These are phyloP conservation scores for Schrankia costaestrigalis DNA, from an alignment of 2,888 invertebrate species.

Conservation along the genomic window DNA sequence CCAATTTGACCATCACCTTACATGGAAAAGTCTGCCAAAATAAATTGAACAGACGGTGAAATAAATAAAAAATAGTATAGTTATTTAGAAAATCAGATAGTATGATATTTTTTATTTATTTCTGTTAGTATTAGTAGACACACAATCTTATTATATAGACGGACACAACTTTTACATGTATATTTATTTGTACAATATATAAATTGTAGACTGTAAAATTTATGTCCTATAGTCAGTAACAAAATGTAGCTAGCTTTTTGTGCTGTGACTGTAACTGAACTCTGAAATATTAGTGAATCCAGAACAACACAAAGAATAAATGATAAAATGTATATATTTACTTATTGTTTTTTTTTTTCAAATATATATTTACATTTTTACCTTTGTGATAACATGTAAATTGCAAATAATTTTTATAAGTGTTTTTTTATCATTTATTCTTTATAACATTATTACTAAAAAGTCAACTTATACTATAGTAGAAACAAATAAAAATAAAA, in stretches of 20 bases:
- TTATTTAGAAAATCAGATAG: too few relatives aligned
- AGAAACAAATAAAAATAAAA: conserved; percentile 45
- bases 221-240: conserved; percentile 24
- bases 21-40: conserved; percentile 42
- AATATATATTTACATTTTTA: not conserved
- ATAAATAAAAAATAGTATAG: conserved; percentile 27
- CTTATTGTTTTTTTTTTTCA: not conserved
- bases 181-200: not conserved
- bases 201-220: conserved; percentile 10
- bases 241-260: conserved; percentile 30
- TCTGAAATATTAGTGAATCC: conserved; percentile 15
- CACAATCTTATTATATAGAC: conserved; percentile 49
- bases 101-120: conserved; percentile 37
- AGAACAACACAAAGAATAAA: conserved; percentile 25
- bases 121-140: conserved; percentile 56
- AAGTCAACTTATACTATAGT: conserved; percentile 55
- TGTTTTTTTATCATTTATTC: conserved; percentile 22
- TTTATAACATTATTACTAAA: conserved; percentile 37
- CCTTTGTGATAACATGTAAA: not conserved
- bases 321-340: conserved; percentile 23
- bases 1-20: conserved; percentile 65
- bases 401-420: not conserved
- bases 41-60: conserved; percentile 31
- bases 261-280: conserved; percentile 22
- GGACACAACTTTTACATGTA: conserved; percentile 36